These are phyloP conservation scores for Acropora tenuis DNA, from an alignment of 64 coral and sea anemone species.

Conservation along the genomic window DNA sequence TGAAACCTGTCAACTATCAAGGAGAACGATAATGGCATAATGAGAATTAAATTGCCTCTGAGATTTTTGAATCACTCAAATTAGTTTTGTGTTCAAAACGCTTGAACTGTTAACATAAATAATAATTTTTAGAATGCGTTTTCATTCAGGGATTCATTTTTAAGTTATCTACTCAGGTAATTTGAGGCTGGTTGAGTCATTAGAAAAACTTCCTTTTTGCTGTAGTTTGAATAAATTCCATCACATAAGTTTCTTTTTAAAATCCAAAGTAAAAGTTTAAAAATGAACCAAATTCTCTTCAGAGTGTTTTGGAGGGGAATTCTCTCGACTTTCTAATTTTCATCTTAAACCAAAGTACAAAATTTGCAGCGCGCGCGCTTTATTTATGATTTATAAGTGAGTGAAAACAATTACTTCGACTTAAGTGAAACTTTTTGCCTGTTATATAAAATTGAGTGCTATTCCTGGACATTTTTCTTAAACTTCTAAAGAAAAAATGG, in stretches of 20 bases:
- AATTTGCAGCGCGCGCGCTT: background rate
- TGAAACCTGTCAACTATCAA: constrained; percentile 16
- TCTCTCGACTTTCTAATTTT: background rate
- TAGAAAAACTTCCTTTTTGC: no score
- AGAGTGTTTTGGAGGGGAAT: background rate
- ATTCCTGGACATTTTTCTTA: constrained; percentile 29
- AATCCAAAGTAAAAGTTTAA: background rate
- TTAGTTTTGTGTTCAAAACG: constrained; percentile 10
- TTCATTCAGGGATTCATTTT: background rate
- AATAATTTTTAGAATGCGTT: background rate
- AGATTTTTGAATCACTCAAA: background rate
- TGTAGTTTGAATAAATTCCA: no score
- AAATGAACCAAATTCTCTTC: background rate
- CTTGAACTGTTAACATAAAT: background rate
- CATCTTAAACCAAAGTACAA: background rate
- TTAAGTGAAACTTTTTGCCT: constrained; percentile 3
- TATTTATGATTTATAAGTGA: constrained; percentile 17
- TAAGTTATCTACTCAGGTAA: constrained; percentile 1
- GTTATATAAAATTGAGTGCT: background rate
- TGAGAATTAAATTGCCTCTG: background rate
- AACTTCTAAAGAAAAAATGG: constrained; percentile 15
- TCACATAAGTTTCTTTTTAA: background rate
- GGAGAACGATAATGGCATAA: constrained; percentile 15
- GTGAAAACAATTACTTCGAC: background rate
- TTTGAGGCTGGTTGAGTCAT: background rate